Evolutionary conservation across 2,797 vertebrate species (phyloP), one percentile per base, ranked within the genome.

Genomic region (Zalophus californianus): DNA sequence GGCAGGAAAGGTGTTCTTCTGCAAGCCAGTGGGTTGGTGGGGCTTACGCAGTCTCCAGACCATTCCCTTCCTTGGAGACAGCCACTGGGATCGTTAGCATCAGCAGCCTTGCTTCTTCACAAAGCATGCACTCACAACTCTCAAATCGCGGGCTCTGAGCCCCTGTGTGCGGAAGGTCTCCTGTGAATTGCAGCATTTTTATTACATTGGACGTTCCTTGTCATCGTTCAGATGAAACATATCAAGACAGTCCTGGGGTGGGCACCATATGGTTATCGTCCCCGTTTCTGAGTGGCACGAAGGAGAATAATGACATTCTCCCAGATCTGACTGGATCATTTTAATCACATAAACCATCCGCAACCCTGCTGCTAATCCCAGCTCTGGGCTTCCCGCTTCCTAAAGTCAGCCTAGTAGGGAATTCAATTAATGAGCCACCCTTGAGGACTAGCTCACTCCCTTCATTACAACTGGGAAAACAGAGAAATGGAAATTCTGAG

Each of bases 351-450:
- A 87, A 94, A 93, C 85, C 68, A 6, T 15, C 72, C 14, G 75
- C 90, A 83, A 16, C 79, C 95, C 97, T 20, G 3, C 62, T 64
- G 87, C 95, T 97, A 94, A 97, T 94, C 97, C 92, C 32, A 82
- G 96, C 97, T 97, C 96, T 54, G 87, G 83, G 97, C 82, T 90
- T 64, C 98, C 90, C 32, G 1, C 0, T 1, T 91, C 97, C 97
- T 92, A 89, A 92, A 95, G 97, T 86, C 97, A 95, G 93, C 64
- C 97, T 97, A 75, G 97, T 4, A 78, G 90, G 98, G 80, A 98
- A 98, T 98, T 97, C 98, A 97, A 95, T 98, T 98, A 98, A 96
- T 62, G 94, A 95, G 78, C 91, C 73, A 29, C 87, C 48, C 97
- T 91, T 64, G 86, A 0, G 68, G 96, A 97, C 91, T 27, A 96